Conservation (phyloP, 2,888 invertebrate genomes). For the Dasypogon diadema region DNA sequence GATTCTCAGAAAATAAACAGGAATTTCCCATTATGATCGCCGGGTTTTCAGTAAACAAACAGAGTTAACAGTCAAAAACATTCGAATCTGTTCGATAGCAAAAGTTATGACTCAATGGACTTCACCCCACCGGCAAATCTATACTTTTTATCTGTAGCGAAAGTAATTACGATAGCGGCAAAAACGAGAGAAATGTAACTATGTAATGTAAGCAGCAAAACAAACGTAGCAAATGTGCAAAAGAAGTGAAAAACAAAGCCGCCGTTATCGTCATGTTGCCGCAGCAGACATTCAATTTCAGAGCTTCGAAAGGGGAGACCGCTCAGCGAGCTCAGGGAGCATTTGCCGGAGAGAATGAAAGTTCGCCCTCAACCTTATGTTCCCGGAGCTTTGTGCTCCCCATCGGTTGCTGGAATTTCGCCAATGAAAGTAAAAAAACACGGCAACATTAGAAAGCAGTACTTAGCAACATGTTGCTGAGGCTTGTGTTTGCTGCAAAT, state of each 20-base stretch:
- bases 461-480: background rate
- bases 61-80: too few species aligned
- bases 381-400: background rate
- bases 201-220: background rate
- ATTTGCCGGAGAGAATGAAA: background rate
- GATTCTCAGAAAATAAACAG: too few species aligned
- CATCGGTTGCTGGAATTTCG: background rate
- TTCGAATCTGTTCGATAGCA: too few species aligned
- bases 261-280: background rate
- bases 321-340: background rate
- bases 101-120: background rate
- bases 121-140: background rate
- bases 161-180: slow-evolving; percentile 16
- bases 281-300: background rate
- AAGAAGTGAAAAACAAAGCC: slow-evolving; percentile 7
- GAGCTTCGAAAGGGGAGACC: background rate
- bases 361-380: background rate
- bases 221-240: background rate
- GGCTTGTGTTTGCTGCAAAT: background rate
- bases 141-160: slow-evolving; percentile 29
- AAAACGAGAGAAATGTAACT: background rate
- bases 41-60: too few species aligned
- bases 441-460: slow-evolving; percentile 36
- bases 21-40: too few species aligned
- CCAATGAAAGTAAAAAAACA: slow-evolving; percentile 18